Evolutionary conservation across 2,888 invertebrate species (phyloP), one percentile per base, ranked within the genome.

Genomic region (Himalopsyche anomala): DNA sequence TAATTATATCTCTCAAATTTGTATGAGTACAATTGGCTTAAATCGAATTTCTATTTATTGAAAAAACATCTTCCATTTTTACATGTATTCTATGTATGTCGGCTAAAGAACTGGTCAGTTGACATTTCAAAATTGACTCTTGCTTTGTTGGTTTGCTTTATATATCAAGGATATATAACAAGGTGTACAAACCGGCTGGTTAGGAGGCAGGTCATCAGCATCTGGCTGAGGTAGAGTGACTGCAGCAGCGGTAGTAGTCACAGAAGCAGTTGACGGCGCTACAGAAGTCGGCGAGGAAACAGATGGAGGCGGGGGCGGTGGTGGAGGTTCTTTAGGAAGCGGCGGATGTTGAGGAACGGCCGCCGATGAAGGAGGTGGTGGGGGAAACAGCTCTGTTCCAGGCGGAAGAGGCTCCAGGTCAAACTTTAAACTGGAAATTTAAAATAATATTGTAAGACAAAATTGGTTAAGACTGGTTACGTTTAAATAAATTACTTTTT

Each of bases 331-430:
- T 15, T 62, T 81, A 15, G 36, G 81, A 38, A 45, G 81, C 6
- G 62, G 36, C 38, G 51, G 40, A 80, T 86, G 79, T 51, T 84
- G 85, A 51, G 80, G 82, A 19, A 85, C 56, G 17, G 92, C 79
- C 91, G 92, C 87, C 91, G 92, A 92, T 12, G 92, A 92, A 87
- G 91, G 90, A 85, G 87, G 89, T 90, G 89, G 85, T 19, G 89
- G 89, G 87, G 91, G 90, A 80, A 87, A 88, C n/a, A 55, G 55
- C n/a, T 82, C 62, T 80, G 87, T 87, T 56, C 82, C 83, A 55
- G 87, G 85, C 12, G 86, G 83, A n/a, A 91, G 90, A 62, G 69
- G 86, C 81, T 86, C 84, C 42, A 69, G 45, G 5, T 45, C 74
- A 36, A 74, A 74, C 15, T 74, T 74, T 38, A 74, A 74, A 11